Conservation (phyloP, 1,140 invertebrate genomes). For the Liolophura sinensis region DNA sequence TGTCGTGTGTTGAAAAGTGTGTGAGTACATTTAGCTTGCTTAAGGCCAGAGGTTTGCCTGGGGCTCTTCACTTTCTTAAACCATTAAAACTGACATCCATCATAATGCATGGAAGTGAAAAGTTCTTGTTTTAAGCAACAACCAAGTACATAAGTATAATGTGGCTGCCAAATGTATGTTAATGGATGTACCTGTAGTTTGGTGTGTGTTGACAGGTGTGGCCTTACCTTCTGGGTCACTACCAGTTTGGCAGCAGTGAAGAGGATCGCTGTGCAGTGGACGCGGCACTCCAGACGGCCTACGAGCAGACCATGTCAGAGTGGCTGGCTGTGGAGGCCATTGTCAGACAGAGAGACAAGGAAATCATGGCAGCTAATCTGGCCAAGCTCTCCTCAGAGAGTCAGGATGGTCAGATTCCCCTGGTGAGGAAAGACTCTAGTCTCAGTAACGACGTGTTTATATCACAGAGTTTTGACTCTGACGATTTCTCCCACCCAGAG, state of each 20-base stretch:
- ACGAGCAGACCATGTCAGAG: constrained; percentile 90
- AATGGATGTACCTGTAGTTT: not conserved
- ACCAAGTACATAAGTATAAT: not conserved
- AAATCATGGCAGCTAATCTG: constrained; percentile 66
- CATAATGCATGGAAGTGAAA: too few species aligned
- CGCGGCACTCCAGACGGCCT: constrained; percentile 69
- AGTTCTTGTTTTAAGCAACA: not conserved
- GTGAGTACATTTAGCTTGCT: too few species aligned
- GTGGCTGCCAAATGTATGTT: not conserved
- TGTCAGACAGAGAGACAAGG: constrained; percentile 81
- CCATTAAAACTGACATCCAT: not conserved
- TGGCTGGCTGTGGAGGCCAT: constrained; percentile 94
- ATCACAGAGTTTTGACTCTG: constrained; percentile 52
- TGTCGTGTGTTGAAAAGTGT: too few species aligned
- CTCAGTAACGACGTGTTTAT: constrained; percentile 67
- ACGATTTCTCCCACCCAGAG: constrained; percentile 52
- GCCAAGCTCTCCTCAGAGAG: constrained; percentile 65
- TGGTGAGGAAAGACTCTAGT: constrained; percentile 58
- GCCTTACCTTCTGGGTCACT: constrained; percentile 89
- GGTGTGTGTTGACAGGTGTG: constrained; percentile 68
- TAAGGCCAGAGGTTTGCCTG: too few species aligned
- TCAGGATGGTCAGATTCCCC: constrained; percentile 58
- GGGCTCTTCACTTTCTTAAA: too few species aligned
- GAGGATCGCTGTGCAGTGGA: constrained; percentile 74
- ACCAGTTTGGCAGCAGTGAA: constrained; percentile 75